Base-by-base conservation (phyloP, 1,140 invertebrate genomes). In the Achatina immaculata region DNA sequence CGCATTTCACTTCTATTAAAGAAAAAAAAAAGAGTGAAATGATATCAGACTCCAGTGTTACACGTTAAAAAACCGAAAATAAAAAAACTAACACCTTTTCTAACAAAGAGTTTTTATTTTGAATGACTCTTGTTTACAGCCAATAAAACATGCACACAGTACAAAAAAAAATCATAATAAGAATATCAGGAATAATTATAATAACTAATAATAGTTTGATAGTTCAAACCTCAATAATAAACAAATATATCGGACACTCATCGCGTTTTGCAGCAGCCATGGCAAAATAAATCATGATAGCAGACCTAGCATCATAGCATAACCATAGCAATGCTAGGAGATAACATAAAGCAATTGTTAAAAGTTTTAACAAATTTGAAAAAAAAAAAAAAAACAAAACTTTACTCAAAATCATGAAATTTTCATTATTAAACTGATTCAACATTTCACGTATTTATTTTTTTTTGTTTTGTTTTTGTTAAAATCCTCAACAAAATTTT, bases 101-200 rank as follows among this genome's bases (percentile, higher is more conserved):
- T 73, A 73, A 73, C 71, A 73, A 73, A 73, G 71, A 73, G 38
- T 73, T 73, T 73, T 16, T 73, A 43, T 24, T 73, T 11, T 14
- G 14, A 7, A 14, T 31, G 14, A 73, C 6, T 73, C 71, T 73
- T 73, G 71, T 73, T 73, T 43, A 73, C 71, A 73, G 38, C 71
- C 71, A 73, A 45, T 45, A 73, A 73, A 73, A 73, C 71, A 73
- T 73, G 71, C 71, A 40, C 28, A 73, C 71, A 73, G 40, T 43
- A 73, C 42, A 16, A 11, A 73, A 28, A 9, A 34, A n/a, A 16
- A 16, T 16, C 6, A 69, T 34, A 69, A 69, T 34, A 69, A 69
- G 36, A 69, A 69, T 69, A 69, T 36, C 66, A 38, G 34, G 14
- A 69, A 69, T 16, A 69, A 38, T 69, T 34, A 36, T 38, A 69